Conservation (phyloP, 1,140 invertebrate species). For the Episyrphus balteatus region DNA sequence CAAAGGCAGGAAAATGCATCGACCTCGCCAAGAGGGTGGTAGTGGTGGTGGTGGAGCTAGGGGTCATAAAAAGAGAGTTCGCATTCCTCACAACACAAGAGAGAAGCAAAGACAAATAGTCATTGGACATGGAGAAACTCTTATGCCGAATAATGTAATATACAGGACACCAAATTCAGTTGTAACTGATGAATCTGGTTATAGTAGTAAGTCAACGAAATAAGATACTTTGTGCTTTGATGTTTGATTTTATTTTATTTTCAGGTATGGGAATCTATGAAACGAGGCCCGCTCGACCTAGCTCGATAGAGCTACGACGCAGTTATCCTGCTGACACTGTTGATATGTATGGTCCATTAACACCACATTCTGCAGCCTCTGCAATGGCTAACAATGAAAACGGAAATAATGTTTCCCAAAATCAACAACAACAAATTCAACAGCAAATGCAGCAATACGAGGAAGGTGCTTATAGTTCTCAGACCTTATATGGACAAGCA, state of each 20-base stretch:
- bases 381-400: neutral
- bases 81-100: slow-evolving; percentile 75
- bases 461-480: slow-evolving; percentile 28
- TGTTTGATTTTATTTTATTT: neutral
- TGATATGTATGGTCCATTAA: slow-evolving; percentile 37
- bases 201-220: slow-evolving; percentile 27
- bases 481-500: slow-evolving; percentile 36
- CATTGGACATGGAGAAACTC: slow-evolving; percentile 73
- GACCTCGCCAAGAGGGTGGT: slow-evolving; percentile 27
- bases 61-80: slow-evolving; percentile 67
- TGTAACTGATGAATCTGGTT: slow-evolving; percentile 30
- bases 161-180: slow-evolving; percentile 42
- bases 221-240: neutral
- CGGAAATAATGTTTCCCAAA: slow-evolving; percentile 18
- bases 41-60: slow-evolving; percentile 16
- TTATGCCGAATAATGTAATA: slow-evolving; percentile 56
- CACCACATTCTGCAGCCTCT: slow-evolving; percentile 19
- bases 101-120: slow-evolving; percentile 74
- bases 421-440: slow-evolving; percentile 25
- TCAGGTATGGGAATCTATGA: slow-evolving; percentile 34
- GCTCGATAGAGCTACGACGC: slow-evolving; percentile 61
- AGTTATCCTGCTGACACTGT: slow-evolving; percentile 50
- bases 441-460: slow-evolving; percentile 29
- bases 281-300: slow-evolving; percentile 54
- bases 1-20: slow-evolving; percentile 58